A percentile compares a stretch with the other conserved stretches of the same genome.
phyloP scores from a whole-genome alignment of 1,140 invertebrate species.

The Dinothrombium tinctorium region DNA sequence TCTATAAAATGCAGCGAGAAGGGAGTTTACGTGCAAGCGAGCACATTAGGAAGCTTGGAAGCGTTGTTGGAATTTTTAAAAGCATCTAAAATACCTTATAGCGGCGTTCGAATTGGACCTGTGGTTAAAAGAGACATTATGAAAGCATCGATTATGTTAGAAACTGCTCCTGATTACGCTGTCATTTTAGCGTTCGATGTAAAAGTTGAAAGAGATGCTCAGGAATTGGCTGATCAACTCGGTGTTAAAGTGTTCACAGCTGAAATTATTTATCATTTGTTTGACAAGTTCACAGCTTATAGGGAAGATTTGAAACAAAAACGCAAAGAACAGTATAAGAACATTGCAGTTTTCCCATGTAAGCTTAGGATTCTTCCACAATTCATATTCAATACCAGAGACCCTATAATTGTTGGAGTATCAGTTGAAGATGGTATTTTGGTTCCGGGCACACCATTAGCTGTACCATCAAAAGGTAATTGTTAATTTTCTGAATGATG shows the following conservation, averaged over 20 bases:
- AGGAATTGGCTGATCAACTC: conserved; percentile 78
- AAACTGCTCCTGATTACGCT: conserved; percentile 88
- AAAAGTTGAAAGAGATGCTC: conserved; percentile 87
- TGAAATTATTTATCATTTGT: conserved; percentile 98
- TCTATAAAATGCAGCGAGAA: conserved; percentile 67
- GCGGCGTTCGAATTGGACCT: conserved; percentile 93
- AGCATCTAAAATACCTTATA: conserved; percentile 88
- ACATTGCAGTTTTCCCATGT: conserved; percentile 93
- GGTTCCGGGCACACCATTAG: conserved; percentile 85
- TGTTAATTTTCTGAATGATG: conserved; percentile 12
- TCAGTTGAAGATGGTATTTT: conserved; percentile 84
- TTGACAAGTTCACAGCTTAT: conserved; percentile 88
- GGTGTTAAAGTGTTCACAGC: conserved; percentile 95
- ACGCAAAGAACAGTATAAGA: conserved; percentile 81
- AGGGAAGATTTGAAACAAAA: conserved; percentile 72
- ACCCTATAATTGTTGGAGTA: conserved; percentile 91
- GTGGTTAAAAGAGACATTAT: conserved; percentile 98
- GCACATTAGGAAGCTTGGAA: conserved; percentile 90
- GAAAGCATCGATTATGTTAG: conserved; percentile 96
- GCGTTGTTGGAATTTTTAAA: conserved; percentile 85
- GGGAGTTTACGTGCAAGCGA: conserved; percentile 96
- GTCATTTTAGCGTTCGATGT: conserved; percentile 98
- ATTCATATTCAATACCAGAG: conserved; percentile 87
- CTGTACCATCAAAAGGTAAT: conserved; percentile 79
- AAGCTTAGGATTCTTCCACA: conserved; percentile 65